Conservation (phyloP, 1,140 invertebrate genomes). For the Oryctes rhinoceros region DNA sequence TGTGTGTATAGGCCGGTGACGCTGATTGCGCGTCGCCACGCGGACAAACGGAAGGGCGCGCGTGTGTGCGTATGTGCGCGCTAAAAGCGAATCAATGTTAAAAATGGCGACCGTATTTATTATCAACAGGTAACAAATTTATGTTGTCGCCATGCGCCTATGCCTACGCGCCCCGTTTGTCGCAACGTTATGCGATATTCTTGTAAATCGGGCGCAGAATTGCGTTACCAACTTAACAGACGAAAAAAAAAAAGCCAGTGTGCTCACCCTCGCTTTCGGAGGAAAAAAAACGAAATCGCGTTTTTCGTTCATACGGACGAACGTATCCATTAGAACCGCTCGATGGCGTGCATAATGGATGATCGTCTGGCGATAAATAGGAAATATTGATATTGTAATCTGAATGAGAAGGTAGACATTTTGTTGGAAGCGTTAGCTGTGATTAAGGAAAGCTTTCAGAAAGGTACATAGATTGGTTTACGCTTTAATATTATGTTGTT, state of each 20-base stretch:
- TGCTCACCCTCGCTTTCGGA: background rate
- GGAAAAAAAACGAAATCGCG: background rate
- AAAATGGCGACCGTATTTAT: conserved; percentile 34
- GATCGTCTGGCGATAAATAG: background rate
- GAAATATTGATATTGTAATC: background rate
- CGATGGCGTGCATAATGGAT: conserved; percentile 2
- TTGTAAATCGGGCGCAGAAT: background rate
- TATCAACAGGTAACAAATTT: conserved; percentile 34
- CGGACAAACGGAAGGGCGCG: background rate
- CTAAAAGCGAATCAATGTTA: conserved; percentile 35
- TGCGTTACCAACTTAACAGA: background rate
- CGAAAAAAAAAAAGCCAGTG: background rate
- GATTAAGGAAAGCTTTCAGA: no score
- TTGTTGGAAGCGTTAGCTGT: no score
- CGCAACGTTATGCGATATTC: conserved; percentile 17
- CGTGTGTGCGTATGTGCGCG: background rate
- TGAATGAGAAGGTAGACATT: background rate
- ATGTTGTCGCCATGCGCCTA: background rate
- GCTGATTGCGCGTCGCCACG: conserved; percentile 6
- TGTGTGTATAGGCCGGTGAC: background rate
- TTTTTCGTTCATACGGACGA: background rate
- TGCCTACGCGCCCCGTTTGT: background rate
- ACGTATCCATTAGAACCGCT: background rate
- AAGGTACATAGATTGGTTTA: no score
- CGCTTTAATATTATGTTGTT: no score